Percentiles rank a stretch among this genome's conserved stretches.
phyloP scores from a whole-genome alignment of 2,888 invertebrate species.

The Heliconius aoede region DNA sequence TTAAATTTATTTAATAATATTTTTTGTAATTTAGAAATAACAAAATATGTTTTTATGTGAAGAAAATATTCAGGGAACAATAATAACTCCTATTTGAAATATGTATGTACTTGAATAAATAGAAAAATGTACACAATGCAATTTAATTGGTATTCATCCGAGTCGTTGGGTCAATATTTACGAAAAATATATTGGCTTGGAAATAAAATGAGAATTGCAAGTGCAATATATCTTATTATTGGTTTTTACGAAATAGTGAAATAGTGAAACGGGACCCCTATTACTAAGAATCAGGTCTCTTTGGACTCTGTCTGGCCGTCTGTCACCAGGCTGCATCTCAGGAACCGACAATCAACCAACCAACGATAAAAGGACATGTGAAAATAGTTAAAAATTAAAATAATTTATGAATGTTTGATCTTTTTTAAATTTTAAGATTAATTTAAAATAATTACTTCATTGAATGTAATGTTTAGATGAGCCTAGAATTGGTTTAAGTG shows the following conservation, averaged over 20 bases:
- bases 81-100: neutral
- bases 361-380: constrained; percentile 5
- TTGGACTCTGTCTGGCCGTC: too few relatives aligned
- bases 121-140: constrained; percentile 1
- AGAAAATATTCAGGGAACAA: neutral
- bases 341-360: neutral
- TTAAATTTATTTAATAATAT: neutral
- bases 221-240: neutral
- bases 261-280: too few relatives aligned
- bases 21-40: constrained; percentile 1
- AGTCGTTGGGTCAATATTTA: constrained; percentile 7
- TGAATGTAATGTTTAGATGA: constrained; percentile 36
- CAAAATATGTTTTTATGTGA: neutral
- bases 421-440: constrained; percentile 31
- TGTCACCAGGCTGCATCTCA: too few relatives aligned
- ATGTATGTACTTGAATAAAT: neutral
- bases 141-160: neutral
- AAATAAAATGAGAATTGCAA: neutral
- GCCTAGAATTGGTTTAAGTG: constrained; percentile 34
- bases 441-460: constrained; percentile 26
- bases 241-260: too few relatives aligned
- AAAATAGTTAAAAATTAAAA: constrained; percentile 27
- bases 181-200: constrained; percentile 1
- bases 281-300: too few relatives aligned
- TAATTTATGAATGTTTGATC: constrained; percentile 43